Conservation (phyloP, 1,140 invertebrate genomes). For the Drosophila teissieri region DNA sequence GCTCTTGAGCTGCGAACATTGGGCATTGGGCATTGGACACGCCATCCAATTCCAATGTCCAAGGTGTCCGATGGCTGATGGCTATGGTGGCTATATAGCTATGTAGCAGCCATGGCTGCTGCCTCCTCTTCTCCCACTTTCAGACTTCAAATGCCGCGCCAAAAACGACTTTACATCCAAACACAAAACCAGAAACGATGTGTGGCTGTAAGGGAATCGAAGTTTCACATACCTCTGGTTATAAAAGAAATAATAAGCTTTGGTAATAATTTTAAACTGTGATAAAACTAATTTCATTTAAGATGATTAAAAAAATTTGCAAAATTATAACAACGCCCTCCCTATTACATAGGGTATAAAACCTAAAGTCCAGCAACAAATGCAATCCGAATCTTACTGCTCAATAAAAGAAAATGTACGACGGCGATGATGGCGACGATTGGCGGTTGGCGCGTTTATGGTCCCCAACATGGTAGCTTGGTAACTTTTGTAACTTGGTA, state of each 20-base stretch:
- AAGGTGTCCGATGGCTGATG: slow-evolving; percentile 22
- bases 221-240: neutral
- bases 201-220: neutral
- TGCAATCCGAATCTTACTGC: slow-evolving; percentile 64
- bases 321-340: neutral
- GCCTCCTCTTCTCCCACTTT: slow-evolving; percentile 42
- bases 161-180: slow-evolving; percentile 75
- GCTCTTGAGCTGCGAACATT: slow-evolving; percentile 16
- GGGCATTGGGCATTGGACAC: slow-evolving; percentile 8
- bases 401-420: slow-evolving; percentile 80
- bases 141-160: slow-evolving; percentile 62
- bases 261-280: too few relatives aligned
- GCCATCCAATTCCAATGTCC: slow-evolving; percentile 25
- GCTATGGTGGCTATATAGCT: slow-evolving; percentile 4
- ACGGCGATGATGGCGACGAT: slow-evolving; percentile 30
- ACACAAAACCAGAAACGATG: slow-evolving; percentile 38
- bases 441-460: slow-evolving; percentile 55
- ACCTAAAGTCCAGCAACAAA: slow-evolving; percentile 9
- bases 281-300: too few relatives aligned
- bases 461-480: slow-evolving; percentile 33
- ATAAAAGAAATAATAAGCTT: too few relatives aligned
- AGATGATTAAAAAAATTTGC: neutral
- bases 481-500: slow-evolving; percentile 15
- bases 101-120: slow-evolving; percentile 41
- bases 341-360: slow-evolving; percentile 1